Evolutionary conservation across 2,888 invertebrate species (phyloP), one percentile per base, ranked within the genome.

Genomic region (Marronus borbonicus): DNA sequence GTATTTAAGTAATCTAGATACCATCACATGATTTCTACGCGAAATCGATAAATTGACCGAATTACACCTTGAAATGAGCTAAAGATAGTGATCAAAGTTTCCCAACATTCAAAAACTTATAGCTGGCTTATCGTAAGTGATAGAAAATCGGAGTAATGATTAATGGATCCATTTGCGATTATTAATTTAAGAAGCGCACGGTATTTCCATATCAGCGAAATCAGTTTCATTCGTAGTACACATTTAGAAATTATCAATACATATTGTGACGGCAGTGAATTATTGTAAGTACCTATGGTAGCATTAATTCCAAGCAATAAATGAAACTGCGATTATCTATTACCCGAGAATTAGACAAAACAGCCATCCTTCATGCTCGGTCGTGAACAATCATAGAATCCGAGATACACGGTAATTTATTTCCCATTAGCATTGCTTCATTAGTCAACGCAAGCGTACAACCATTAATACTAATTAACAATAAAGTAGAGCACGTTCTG

Each of bases 351-450:
- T 39, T 65, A n/a, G 36, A 39, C 65, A 65, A 39, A 65, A 44
- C 44, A 65, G 20, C 65, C 8, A 31, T 36, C 36, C 5, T 65
- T 65, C 39, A 65, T 4, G 65, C 39, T 65, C 10, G 14, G 39
- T 39, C 39, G 8, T 10, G 65, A 39, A 17, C 39, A 39, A 65
- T 65, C 39, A 39, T 14, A 39, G 65, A 65, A 39, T 39, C 39
- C 65, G 39, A 50, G 69, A 52, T 69, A 36, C 12, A 5, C 24
- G 36, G 36, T 64, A 50, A 69, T 69, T 69, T 69, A 50, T 69
- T 69, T 69, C 50, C 52, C 69, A 69, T 69, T 69, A 69, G 52
- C 69, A n/a, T 44, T 39, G 36, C 65, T 65, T 39, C 36, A 65
- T 65, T 65, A 65, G 36, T 14, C 65, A 17, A 12, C 31, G 36